Conservation (phyloP, 2,888 invertebrate species). For the Lacanobia oleracea region DNA sequence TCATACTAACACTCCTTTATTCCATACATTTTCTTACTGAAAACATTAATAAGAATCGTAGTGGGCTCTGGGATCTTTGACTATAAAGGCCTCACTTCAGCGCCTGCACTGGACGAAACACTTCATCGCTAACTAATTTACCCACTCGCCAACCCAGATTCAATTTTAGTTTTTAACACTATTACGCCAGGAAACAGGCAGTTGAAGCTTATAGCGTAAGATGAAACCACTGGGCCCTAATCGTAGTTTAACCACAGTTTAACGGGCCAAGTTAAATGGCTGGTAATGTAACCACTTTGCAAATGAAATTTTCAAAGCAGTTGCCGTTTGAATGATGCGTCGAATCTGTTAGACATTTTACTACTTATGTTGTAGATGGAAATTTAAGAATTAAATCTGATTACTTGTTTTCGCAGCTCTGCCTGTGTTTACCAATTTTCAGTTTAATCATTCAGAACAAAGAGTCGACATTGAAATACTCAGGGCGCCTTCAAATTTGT, state of each 20-base stretch:
- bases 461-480: too few relatives aligned
- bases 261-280: conserved; percentile 82
- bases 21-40: too few relatives aligned
- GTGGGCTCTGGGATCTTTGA: too few relatives aligned
- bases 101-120: conserved; percentile 4
- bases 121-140: conserved; percentile 26
- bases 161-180: conserved; percentile 61
- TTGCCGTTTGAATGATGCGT: background rate
- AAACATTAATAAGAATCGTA: too few relatives aligned
- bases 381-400: too few relatives aligned
- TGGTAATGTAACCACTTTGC: conserved; percentile 82
- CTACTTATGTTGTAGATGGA: background rate
- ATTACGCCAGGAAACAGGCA: conserved; percentile 45
- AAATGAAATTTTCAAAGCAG: conserved; percentile 71
- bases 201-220: conserved; percentile 58
- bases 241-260: conserved; percentile 78
- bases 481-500: too few relatives aligned
- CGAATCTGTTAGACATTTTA: background rate
- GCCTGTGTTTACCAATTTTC: too few relatives aligned
- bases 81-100: background rate
- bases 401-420: too few relatives aligned
- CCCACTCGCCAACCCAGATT: conserved; percentile 47
- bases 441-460: too few relatives aligned
- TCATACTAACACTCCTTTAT: too few relatives aligned
- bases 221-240: conserved; percentile 71